These are phyloP conservation scores for Donacobius atricapilla DNA, from an alignment of 2,113 vertebrate genomes.

Conservation along the genomic window DNA sequence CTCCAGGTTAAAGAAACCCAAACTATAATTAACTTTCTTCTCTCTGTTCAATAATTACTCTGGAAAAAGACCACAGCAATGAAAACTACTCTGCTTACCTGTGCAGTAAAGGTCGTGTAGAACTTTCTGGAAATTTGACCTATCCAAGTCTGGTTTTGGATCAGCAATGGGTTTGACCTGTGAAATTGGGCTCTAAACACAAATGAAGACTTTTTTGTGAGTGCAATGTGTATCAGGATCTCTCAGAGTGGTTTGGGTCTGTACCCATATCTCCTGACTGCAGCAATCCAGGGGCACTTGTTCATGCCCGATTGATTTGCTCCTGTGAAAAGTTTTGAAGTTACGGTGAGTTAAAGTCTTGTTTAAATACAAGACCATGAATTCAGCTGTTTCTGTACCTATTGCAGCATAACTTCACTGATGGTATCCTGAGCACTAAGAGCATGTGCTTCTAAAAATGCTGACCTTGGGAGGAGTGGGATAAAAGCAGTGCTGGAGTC, in stretches of 20 bases:
- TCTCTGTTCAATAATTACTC: not conserved
- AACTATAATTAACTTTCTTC: not conserved
- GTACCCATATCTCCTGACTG: not conserved
- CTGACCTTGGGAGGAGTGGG: not conserved
- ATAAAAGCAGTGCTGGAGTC: not conserved
- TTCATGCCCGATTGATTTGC: not conserved
- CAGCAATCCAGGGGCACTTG: not conserved
- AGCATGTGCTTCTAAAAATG: not conserved
- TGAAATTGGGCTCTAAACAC: not conserved
- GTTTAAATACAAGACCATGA: not conserved
- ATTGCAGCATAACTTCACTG: not conserved
- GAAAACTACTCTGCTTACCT: not conserved
- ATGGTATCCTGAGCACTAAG: not conserved
- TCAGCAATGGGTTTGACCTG: not conserved
- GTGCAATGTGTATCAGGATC: not conserved
- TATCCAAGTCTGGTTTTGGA: not conserved
- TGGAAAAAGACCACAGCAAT: not conserved
- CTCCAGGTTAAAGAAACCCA: not conserved
- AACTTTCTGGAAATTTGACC: not conserved
- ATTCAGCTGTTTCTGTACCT: not conserved
- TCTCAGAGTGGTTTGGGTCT: not conserved
- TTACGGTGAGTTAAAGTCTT: not conserved
- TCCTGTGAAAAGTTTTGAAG: not conserved
- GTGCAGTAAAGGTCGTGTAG: not conserved
- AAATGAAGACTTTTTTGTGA: not conserved